Percentiles rank a stretch among this genome's conserved stretches.
These are phyloP conservation scores for Aurelia sp. DNA, from an alignment of 30 jellyfish, hydroid and myxozoan species.

Conservation along the genomic window DNA sequence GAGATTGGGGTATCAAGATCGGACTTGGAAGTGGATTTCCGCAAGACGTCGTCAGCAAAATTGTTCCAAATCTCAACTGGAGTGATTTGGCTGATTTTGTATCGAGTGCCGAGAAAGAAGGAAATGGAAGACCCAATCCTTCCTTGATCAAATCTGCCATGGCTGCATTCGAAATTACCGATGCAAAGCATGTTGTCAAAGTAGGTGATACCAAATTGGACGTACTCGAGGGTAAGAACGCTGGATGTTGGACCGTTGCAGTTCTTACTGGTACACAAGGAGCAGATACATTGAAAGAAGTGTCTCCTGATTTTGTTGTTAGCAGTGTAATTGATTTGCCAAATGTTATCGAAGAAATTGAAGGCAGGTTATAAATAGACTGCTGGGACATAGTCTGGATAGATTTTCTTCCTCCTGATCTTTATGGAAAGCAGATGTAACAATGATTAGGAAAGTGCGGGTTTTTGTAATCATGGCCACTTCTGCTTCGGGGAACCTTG, in stretches of 20 bases:
- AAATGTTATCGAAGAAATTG: conserved; percentile 6
- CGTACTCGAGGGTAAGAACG: conserved; percentile 65
- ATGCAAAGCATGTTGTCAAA: conserved; percentile 43
- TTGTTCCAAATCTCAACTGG: conserved; percentile 43
- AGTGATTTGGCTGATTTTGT: conserved; percentile 40
- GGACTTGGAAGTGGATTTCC: conserved; percentile 81
- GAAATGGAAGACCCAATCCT: conserved; percentile 72
- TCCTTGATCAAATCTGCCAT: conserved; percentile 55
- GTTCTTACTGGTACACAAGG: conserved; percentile 68
- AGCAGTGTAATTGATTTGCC: conserved; percentile 44
- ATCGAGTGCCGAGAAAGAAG: conserved; percentile 72
- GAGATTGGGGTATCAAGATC: conserved; percentile 8
- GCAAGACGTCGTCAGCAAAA: conserved; percentile 35
- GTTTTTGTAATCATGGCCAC: no score
- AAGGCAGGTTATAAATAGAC: not conserved
- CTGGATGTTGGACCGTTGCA: conserved; percentile 73
- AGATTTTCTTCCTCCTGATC: no score
- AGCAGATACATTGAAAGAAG: conserved; percentile 12
- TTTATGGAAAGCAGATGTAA: no score
- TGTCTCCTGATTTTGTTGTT: conserved; percentile 51
- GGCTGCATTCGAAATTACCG: conserved; percentile 11
- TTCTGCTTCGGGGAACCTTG: no score
- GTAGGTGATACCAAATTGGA: conserved; percentile 66
- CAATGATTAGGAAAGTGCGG: no score
- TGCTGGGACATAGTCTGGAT: no score